A percentile compares a stretch with the other conserved stretches of the same genome.
These are phyloP conservation scores for Heterotis niloticus DNA, from an alignment of 2,113 vertebrate species.

Conservation along the genomic window DNA sequence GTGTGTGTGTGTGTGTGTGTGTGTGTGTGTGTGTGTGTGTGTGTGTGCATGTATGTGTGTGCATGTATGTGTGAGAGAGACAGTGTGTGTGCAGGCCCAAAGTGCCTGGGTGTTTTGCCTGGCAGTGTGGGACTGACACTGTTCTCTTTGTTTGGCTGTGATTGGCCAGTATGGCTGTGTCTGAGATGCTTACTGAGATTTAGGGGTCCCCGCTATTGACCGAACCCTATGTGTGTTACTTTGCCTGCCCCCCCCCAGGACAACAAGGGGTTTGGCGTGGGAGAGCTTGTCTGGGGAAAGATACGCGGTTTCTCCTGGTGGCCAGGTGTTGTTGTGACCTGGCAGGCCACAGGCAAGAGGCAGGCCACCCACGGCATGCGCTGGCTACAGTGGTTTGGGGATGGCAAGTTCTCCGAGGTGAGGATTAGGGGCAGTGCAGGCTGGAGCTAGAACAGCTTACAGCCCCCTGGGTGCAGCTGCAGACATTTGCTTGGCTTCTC, in stretches of 20 bases:
- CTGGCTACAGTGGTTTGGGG: conserved; percentile 81
- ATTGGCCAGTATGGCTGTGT: background rate
- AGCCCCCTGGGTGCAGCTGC: too few relatives aligned
- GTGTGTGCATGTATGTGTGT: too few relatives aligned
- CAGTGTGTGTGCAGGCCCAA: too few relatives aligned
- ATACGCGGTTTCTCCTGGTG: conserved; percentile 73
- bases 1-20: background rate
- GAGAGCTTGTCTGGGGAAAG: conserved; percentile 81
- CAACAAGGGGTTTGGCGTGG: conserved; percentile 64
- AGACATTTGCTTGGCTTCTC: background rate
- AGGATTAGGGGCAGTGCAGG: conserved; percentile 35
- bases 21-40: too few relatives aligned
- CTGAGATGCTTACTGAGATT: background rate
- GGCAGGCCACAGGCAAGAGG: conserved; percentile 41
- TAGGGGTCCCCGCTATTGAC: background rate
- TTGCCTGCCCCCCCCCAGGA: conserved; percentile 50
- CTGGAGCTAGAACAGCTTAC: too few relatives aligned
- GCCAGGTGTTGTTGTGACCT: conserved; percentile 70
- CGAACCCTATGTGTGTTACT: too few relatives aligned
- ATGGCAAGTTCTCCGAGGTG: conserved; percentile 75
- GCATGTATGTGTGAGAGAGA: too few relatives aligned
- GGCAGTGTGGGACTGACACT: background rate
- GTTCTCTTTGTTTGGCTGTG: background rate
- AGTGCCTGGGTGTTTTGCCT: too few relatives aligned
- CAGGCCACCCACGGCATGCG: conserved; percentile 51